Evolutionary conservation across 2,797 vertebrate genomes (phyloP).

Genomic region (Champsocephalus gunnari): DNA sequence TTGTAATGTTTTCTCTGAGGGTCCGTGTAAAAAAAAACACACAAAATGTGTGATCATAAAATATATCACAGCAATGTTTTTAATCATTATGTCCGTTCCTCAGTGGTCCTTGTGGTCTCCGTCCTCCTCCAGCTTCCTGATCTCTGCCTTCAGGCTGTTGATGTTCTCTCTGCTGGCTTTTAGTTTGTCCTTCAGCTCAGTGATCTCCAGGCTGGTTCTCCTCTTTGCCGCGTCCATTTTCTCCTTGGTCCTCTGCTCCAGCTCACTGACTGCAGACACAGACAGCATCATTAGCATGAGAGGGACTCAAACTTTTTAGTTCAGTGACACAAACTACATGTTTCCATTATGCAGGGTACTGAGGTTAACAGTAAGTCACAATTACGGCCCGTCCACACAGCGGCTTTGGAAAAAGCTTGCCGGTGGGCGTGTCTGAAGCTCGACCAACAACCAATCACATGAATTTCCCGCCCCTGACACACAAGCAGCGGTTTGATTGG

Average conservation of each 20-base stretch:
- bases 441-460: no score
- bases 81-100: slow-evolving; percentile 19
- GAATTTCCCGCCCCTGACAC: no score
- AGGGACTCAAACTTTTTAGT: background rate
- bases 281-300: background rate
- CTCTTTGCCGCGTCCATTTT: slow-evolving; percentile 96
- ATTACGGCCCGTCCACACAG: no score
- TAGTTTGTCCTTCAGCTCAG: slow-evolving; percentile 96
- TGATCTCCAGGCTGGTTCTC: slow-evolving; percentile 97
- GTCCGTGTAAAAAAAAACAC: background rate
- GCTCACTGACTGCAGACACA: slow-evolving; percentile 88
- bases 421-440: no score
- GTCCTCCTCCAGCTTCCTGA: slow-evolving; percentile 96
- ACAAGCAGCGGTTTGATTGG: no score
- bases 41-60: background rate
- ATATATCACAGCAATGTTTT: background rate
- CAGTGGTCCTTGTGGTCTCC: slow-evolving; percentile 94
- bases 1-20: background rate
- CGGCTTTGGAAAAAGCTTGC: no score
- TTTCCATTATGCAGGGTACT: background rate
- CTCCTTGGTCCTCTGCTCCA: slow-evolving; percentile 95
- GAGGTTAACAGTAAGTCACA: background rate
- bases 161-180: slow-evolving; percentile 98
- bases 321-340: no score
- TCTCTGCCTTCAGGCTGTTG: slow-evolving; percentile 96